Percentiles rank a stretch among this genome's conserved stretches.
Conservation (phyloP, 2,888 invertebrate species). For the Ormia ochracea region DNA sequence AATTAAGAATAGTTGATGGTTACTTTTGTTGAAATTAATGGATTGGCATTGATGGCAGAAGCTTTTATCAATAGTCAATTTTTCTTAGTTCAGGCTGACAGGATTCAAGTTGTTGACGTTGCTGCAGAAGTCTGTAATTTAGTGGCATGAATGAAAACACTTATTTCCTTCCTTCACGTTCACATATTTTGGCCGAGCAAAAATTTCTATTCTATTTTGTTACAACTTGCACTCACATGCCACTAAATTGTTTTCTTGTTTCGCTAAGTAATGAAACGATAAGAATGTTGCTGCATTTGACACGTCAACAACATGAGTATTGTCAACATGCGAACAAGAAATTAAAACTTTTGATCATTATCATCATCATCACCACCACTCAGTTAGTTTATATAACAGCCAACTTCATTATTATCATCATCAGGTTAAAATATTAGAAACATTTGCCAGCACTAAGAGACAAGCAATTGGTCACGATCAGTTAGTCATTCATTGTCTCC, state of each 20-base stretch:
- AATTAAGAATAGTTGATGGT: too few relatives aligned
- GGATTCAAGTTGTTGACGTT: too few relatives aligned
- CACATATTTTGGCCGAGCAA: neutral
- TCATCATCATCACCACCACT: neutral
- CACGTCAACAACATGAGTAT: slow-evolving; percentile 34
- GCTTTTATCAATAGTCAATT: too few relatives aligned
- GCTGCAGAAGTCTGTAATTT: too few relatives aligned
- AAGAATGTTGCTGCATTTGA: slow-evolving; percentile 23
- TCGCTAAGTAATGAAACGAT: neutral
- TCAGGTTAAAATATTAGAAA: slow-evolving; percentile 8
- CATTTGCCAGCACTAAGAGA: slow-evolving; percentile 43
- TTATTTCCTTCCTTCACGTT: neutral
- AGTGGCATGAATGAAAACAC: too few relatives aligned
- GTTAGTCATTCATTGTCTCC: slow-evolving; percentile 59
- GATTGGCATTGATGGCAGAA: too few relatives aligned
- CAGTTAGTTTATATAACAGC: neutral
- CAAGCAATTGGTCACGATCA: slow-evolving; percentile 63
- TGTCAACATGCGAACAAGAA: slow-evolving; percentile 29
- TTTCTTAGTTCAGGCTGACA: too few relatives aligned
- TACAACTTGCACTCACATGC: neutral
- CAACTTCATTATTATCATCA: neutral
- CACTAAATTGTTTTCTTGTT: neutral
- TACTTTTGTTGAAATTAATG: too few relatives aligned
- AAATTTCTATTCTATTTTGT: neutral
- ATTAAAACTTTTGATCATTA: neutral